phyloP scores from a whole-genome alignment of 2,797 vertebrate genomes.

The Bradypodion pumilum region DNA sequence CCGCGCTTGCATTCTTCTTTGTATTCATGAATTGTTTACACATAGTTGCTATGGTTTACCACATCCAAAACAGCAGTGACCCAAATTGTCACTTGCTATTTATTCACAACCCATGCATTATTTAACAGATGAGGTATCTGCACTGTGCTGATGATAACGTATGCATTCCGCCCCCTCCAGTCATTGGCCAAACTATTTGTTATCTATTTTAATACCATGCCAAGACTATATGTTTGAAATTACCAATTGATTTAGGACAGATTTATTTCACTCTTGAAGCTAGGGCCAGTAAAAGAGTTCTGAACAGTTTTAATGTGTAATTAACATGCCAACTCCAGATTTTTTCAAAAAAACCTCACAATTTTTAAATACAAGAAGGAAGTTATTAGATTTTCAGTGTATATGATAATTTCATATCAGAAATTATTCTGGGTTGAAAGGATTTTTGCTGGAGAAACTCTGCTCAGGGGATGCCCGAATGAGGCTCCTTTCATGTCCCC shows the following conservation, averaged over 20 bases:
- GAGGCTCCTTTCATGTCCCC: too few species aligned
- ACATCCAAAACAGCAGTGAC: slow-evolving; percentile 11
- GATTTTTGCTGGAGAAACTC: too few species aligned
- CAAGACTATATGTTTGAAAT: not conserved
- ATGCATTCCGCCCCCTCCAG: not conserved
- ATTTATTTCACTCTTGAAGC: slow-evolving; percentile 22
- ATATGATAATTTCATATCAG: too few species aligned
- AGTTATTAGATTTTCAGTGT: not conserved
- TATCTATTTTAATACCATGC: not conserved
- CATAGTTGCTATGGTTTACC: not conserved
- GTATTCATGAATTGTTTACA: slow-evolving; percentile 21
- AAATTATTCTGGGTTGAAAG: too few species aligned
- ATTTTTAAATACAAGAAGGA: slow-evolving; percentile 50
- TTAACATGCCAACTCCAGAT: slow-evolving; percentile 36
- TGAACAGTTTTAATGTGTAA: slow-evolving; percentile 36
- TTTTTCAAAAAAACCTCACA: slow-evolving; percentile 37
- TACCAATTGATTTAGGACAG: slow-evolving; percentile 1
- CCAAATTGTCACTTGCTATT: slow-evolving; percentile 25
- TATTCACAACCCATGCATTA: slow-evolving; percentile 20
- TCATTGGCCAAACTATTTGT: slow-evolving; percentile 6
- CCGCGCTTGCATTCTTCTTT: too few species aligned
- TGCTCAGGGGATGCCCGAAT: too few species aligned
- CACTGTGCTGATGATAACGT: not conserved
- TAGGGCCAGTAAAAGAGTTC: slow-evolving; percentile 29
- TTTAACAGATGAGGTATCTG: slow-evolving; percentile 24